These are phyloP conservation scores for Pollenia griseotomentosa DNA, from an alignment of 2,888 invertebrate species.

Conservation along the genomic window DNA sequence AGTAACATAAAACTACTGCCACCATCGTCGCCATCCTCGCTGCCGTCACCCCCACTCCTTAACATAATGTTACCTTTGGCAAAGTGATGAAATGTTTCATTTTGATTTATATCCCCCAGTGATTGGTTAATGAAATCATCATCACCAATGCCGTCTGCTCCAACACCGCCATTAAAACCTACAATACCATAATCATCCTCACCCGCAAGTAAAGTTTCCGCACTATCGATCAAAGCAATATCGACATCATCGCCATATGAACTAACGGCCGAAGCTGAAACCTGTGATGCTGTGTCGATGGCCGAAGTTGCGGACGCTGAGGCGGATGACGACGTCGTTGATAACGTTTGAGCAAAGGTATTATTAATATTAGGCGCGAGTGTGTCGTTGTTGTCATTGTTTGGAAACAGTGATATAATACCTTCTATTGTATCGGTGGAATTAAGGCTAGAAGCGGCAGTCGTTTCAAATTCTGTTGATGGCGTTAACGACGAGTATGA, in stretches of 20 bases:
- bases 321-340: conserved; percentile 65
- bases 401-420: conserved; percentile 20
- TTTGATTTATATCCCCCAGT: conserved; percentile 42
- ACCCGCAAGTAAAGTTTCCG: conserved; percentile 79
- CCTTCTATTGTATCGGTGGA: conserved; percentile 51
- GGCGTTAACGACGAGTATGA: conserved; percentile 9
- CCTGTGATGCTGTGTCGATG: conserved; percentile 23
- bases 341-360: conserved; percentile 40
- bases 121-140: conserved; percentile 71
- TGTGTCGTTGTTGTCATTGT: conserved; percentile 53
- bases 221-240: conserved; percentile 82
- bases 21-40: conserved; percentile 72
- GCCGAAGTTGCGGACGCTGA: not conserved
- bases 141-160: conserved; percentile 27
- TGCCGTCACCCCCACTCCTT: conserved; percentile 49
- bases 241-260: conserved; percentile 76
- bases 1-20: conserved; percentile 87
- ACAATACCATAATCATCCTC: conserved; percentile 79
- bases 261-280: conserved; percentile 55
- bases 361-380: conserved; percentile 28
- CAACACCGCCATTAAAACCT: conserved; percentile 76
- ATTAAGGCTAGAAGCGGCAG: conserved; percentile 60
- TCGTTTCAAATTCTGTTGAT: conserved; percentile 51
- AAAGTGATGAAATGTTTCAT: conserved; percentile 71
- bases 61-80: conserved; percentile 72